Evolutionary conservation across 1,140 invertebrate genomes (phyloP).

Genomic region (Trinorchestia longiramus): DNA sequence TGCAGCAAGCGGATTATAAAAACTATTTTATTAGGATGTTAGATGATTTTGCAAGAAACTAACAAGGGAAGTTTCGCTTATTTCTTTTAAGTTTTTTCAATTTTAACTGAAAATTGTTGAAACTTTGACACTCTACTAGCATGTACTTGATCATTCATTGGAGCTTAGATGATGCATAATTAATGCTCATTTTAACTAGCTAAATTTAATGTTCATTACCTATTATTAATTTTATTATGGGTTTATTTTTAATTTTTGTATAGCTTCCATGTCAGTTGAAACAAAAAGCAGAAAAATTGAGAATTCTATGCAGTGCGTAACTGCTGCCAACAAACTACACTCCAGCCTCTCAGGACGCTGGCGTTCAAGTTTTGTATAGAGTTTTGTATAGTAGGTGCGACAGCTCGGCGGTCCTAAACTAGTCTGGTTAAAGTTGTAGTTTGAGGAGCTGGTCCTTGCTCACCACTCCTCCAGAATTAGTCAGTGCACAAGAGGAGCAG

Average conservation of each 20-base stretch:
- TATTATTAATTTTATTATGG: background rate
- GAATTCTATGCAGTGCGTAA: background rate
- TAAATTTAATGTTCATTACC: background rate
- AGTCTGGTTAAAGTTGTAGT: constrained; percentile 43
- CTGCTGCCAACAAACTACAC: background rate
- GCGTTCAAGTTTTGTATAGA: background rate
- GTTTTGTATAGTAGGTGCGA: background rate
- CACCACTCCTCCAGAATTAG: constrained; percentile 29
- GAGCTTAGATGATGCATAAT: background rate
- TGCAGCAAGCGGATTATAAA: background rate
- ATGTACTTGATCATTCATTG: too few relatives aligned
- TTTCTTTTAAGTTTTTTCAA: too few relatives aligned
- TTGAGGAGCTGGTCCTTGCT: background rate
- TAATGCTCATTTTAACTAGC: background rate
- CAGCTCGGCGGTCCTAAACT: background rate
- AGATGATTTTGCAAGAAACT: background rate
- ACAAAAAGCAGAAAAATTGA: background rate
- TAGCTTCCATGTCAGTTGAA: background rate
- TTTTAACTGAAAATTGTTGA: too few relatives aligned
- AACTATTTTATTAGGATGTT: background rate
- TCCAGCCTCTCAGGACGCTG: background rate
- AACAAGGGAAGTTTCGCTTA: too few relatives aligned
- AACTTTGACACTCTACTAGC: too few relatives aligned
- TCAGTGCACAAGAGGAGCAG: constrained; percentile 4
- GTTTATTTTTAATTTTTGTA: background rate